phyloP scores from a whole-genome alignment of 2,888 invertebrate genomes.

The Trichacis sp. region DNA sequence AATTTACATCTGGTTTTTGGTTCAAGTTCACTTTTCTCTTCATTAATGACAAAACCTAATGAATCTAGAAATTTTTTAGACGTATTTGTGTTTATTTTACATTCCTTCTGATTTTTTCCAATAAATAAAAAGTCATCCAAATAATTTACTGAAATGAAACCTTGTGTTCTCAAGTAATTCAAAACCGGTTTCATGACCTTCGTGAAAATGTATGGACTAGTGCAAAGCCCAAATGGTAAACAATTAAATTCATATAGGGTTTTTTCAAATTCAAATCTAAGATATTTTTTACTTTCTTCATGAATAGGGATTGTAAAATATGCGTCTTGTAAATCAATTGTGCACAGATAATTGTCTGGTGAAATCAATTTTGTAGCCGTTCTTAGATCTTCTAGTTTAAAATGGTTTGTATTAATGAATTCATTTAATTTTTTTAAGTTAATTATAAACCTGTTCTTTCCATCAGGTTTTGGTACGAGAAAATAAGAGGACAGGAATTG shows the following conservation, averaged over 20 bases:
- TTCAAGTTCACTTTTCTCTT: conserved; percentile 18
- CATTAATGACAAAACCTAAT: conserved; percentile 11
- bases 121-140: conserved; percentile 3
- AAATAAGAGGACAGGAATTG: not conserved
- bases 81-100: not conserved
- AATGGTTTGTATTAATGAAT: not conserved
- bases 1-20: conserved; percentile 14
- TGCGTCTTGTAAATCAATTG: too few species aligned
- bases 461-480: not conserved
- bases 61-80: not conserved
- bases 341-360: too few species aligned
- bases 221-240: conserved; percentile 9
- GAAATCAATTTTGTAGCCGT: not conserved
- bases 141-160: conserved; percentile 5
- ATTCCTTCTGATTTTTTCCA: not conserved
- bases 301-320: not conserved
- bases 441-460: not conserved
- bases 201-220: conserved; percentile 15
- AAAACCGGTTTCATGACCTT: conserved; percentile 16
- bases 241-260: not conserved
- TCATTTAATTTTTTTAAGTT: not conserved
- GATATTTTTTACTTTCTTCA: not conserved
- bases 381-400: not conserved
- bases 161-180: conserved; percentile 1
- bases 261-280: not conserved